Evolutionary conservation across 2,797 vertebrate species (phyloP), one percentile per base, ranked within the genome.

Genomic region (Sarcoramphus papa): DNA sequence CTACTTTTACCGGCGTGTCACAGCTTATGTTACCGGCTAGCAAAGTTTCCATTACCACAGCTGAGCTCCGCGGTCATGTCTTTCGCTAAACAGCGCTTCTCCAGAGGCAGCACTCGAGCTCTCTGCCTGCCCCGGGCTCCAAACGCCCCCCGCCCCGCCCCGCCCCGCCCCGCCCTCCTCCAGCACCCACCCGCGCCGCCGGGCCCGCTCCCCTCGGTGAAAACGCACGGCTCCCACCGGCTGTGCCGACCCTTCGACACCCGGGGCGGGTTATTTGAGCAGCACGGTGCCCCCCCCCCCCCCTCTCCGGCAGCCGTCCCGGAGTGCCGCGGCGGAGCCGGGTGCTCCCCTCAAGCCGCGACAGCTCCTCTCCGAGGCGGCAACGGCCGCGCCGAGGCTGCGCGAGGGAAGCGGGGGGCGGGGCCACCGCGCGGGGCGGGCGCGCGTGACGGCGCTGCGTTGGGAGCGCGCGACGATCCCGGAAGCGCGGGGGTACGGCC

Each of bases 1-100:
- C 15, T 0, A 0, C 37, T 33, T n/a, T 6, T 10, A 37, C 35
- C 4, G 37, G 12, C 1, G 4, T 5, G 17, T 19, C 60, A 35
- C 20, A 7, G 14, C 31, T 16, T 7, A 11, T 1, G 14, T 2
- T 22, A 22, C 30, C 12, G n/a, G 19, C 67, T 5, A 9, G 12
- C n/a, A 3, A 53, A 7, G 18, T 7, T 47, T 19, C 35, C 45
- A 13, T 47, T 7, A 43, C 35, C 57, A 17, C 57, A 64, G n/a
- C 16, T 1, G 12, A 47, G 56, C 40, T 30, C 48, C 0, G 1
- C 14, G 3, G 12, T 9, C 67, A 15, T 9, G 23, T 13, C 41
- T 25, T 0, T 23, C 27, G 22, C 24, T 6, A 6, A 20, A 16
- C 3, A 5, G 21, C 13, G 8, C 69, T 84, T 33, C n/a, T 21